These are phyloP conservation scores for Hirtodrosophila cameraria DNA, from an alignment of 2,888 invertebrate species.

Conservation along the genomic window DNA sequence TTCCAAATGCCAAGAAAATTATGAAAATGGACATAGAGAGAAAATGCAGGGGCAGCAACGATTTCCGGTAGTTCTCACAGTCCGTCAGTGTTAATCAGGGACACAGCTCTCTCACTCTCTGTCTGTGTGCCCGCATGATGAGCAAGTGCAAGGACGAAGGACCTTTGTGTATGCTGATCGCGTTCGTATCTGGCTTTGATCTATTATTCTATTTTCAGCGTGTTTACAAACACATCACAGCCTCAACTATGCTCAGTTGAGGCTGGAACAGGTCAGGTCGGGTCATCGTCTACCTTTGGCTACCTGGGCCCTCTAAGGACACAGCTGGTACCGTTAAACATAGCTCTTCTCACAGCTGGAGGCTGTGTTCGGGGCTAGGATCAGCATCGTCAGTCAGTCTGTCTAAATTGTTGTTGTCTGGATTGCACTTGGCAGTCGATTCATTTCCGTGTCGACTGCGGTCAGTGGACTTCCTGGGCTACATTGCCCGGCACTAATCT, in stretches of 20 bases:
- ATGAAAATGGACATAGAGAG: slow-evolving; percentile 47
- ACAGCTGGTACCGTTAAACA: slow-evolving; percentile 73
- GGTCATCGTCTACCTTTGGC: slow-evolving; percentile 23
- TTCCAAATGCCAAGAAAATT: slow-evolving; percentile 49
- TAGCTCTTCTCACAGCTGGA: slow-evolving; percentile 45
- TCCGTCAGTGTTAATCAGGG: slow-evolving; percentile 38
- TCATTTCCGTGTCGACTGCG: slow-evolving; percentile 69
- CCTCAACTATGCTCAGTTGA: slow-evolving; percentile 7
- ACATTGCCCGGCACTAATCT: slow-evolving; percentile 53
- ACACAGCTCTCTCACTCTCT: slow-evolving; percentile 3
- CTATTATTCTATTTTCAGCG: slow-evolving; percentile 73
- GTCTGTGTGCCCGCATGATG: slow-evolving; percentile 33
- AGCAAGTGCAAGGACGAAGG: slow-evolving; percentile 52
- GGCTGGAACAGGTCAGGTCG: too few species aligned
- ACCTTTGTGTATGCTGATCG: slow-evolving; percentile 53
- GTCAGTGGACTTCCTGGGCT: slow-evolving; percentile 71
- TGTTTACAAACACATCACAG: slow-evolving; percentile 78
- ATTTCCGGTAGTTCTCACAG: slow-evolving; percentile 73
- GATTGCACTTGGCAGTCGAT: slow-evolving; percentile 71
- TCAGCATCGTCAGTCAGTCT: slow-evolving; percentile 35
- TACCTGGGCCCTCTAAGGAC: slow-evolving; percentile 23
- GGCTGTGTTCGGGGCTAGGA: slow-evolving; percentile 10
- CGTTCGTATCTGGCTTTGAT: slow-evolving; percentile 68
- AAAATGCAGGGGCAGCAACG: slow-evolving; percentile 25
- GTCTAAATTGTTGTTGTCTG: neutral